Conservation (phyloP, 2,797 vertebrate species). For the Scleropages formosus region DNA sequence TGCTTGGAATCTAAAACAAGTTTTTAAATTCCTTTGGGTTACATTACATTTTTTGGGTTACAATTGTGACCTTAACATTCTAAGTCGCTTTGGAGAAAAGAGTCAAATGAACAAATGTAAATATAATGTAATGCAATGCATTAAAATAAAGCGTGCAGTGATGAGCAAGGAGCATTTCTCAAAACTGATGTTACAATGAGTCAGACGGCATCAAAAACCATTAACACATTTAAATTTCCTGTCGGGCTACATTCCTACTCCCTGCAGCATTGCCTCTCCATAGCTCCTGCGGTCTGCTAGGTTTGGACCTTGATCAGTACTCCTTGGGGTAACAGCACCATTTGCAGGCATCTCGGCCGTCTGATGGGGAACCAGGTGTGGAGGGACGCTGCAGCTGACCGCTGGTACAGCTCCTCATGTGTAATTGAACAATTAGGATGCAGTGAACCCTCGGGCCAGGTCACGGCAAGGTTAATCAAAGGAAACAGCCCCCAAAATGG, state of each 20-base stretch:
- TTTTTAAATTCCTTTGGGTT: background rate
- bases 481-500: slow-evolving; percentile 69
- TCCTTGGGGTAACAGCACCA: slow-evolving; percentile 1
- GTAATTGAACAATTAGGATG: slow-evolving; percentile 56
- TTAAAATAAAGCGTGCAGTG: background rate
- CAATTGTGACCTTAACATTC: no score
- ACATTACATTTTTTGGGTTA: no score
- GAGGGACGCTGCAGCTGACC: slow-evolving; percentile 31
- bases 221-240: background rate
- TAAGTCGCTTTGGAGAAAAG: no score
- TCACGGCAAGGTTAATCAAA: slow-evolving; percentile 75
- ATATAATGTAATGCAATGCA: no score
- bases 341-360: slow-evolving; percentile 14
- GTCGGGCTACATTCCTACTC: background rate
- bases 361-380: slow-evolving; percentile 41
- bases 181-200: background rate
- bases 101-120: no score
- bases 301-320: slow-evolving; percentile 20
- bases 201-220: background rate
- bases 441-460: slow-evolving; percentile 61
- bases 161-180: background rate
- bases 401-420: slow-evolving; percentile 37
- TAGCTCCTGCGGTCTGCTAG: background rate
- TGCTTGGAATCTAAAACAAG: background rate
- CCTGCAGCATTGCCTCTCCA: background rate